Conservation (phyloP, 1,140 invertebrate genomes). For the Battus philenor region DNA sequence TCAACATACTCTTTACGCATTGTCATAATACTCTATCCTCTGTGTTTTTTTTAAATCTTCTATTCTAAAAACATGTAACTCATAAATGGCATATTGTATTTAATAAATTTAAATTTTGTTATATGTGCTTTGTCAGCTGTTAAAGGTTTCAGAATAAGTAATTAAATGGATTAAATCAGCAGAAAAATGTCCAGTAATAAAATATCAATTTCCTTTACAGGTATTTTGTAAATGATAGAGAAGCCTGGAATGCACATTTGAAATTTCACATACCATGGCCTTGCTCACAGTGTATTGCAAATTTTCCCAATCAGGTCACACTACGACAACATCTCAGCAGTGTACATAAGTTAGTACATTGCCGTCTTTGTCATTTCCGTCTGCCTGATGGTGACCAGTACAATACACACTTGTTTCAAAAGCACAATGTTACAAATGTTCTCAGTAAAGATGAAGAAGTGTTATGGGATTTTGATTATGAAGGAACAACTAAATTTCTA, state of each 20-base stretch:
- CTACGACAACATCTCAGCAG: slow-evolving; percentile 49
- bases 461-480: slow-evolving; percentile 53
- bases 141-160: too few relatives aligned
- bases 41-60: too few relatives aligned
- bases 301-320: slow-evolving; percentile 42
- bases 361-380: slow-evolving; percentile 65
- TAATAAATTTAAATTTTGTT: too few relatives aligned
- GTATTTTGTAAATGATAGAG: slow-evolving; percentile 61
- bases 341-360: slow-evolving; percentile 62
- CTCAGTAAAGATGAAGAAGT: slow-evolving; percentile 41
- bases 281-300: slow-evolving; percentile 65
- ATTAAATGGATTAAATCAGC: too few relatives aligned
- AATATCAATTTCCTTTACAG: slow-evolving; percentile 27
- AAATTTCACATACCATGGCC: slow-evolving; percentile 64
- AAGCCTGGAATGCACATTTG: slow-evolving; percentile 47
- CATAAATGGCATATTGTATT: too few relatives aligned
- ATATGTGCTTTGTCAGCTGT: too few relatives aligned
- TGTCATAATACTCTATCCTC: too few relatives aligned
- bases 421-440: slow-evolving; percentile 58
- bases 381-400: slow-evolving; percentile 56
- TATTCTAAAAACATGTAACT: too few relatives aligned
- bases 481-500: slow-evolving; percentile 41
- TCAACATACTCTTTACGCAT: too few relatives aligned
- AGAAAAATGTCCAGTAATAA: too few relatives aligned
- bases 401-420: slow-evolving; percentile 56